Base-by-base conservation (phyloP, 2,888 invertebrate species). In the Caenorhabditis plicata region DNA sequence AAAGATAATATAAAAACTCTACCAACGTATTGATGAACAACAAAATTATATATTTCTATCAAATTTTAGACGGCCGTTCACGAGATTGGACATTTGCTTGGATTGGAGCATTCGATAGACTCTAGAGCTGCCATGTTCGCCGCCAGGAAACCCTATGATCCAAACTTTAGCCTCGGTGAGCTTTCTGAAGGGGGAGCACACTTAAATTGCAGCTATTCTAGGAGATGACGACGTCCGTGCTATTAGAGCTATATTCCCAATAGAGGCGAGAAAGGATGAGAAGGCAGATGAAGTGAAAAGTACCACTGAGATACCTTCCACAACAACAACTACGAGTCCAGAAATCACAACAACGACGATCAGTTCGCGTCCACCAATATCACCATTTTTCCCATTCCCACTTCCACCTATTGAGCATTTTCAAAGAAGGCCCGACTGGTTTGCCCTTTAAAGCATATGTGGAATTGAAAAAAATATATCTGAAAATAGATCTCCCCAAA, bases 21-120 rank as follows among this genome's bases (percentile, higher is more conserved):
- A n/a, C n/a, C n/a, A n/a, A n/a, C n/a, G n/a, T n/a, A n/a, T n/a
- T n/a, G n/a, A n/a, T n/a, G n/a, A n/a, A n/a, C n/a, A n/a, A n/a
- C n/a, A n/a, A n/a, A n/a, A n/a, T n/a, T n/a, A n/a, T n/a, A n/a
- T n/a, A n/a, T n/a, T n/a, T n/a, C n/a, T n/a, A n/a, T n/a, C n/a
- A n/a, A n/a, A n/a, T n/a, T n/a, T n/a, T n/a, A 80, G 73, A 79
- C 78, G 11, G 76, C 78, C 7, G 70, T 79, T 5, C 80, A 80
- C 46, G 79, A 80, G 49, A 77, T 80, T 33, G 81, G 91, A 81
- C 92, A 91, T 84, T 90, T 92, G 82, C 87, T 92, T 85, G 95
- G 95, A 91, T 90, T 92, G 89, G 92, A 94, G 84, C 86, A 95
- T 68, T 86, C 93, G 73, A 92, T 91, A 49, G 93, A 93, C 42